Percentiles rank a stretch among this genome's conserved stretches.
These are phyloP conservation scores for Trimorus sp. DNA, from an alignment of 2,888 invertebrate genomes.

Conservation along the genomic window DNA sequence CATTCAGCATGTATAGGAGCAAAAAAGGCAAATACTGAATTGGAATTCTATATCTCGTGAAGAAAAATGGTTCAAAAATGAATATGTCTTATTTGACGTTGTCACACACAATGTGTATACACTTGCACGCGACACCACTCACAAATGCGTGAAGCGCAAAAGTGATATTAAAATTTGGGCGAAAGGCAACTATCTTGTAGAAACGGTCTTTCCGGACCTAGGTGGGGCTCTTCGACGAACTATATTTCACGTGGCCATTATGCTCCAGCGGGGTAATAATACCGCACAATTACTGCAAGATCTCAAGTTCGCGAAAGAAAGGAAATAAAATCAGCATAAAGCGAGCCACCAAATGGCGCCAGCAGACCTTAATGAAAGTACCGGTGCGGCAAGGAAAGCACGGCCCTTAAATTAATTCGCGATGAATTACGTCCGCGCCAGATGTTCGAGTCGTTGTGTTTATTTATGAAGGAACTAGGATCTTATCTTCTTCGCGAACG, in stretches of 20 bases:
- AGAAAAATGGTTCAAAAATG: too few relatives aligned
- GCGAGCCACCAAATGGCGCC: slow-evolving; percentile 80
- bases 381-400: slow-evolving; percentile 74
- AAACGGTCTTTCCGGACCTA: slow-evolving; percentile 69
- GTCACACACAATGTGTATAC: too few relatives aligned
- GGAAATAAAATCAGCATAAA: slow-evolving; percentile 82
- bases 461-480: slow-evolving; percentile 81
- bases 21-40: too few relatives aligned
- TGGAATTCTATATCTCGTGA: too few relatives aligned
- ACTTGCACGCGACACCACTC: too few relatives aligned
- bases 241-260: slow-evolving; percentile 78
- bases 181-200: slow-evolving; percentile 61
- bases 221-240: slow-evolving; percentile 75
- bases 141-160: too few relatives aligned
- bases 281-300: slow-evolving; percentile 80
- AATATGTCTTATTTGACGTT: too few relatives aligned
- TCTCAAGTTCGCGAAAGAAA: slow-evolving; percentile 80
- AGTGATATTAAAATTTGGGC: too few relatives aligned
- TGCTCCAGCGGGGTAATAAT: slow-evolving; percentile 76
- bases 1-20: too few relatives aligned
- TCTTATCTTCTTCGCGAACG: slow-evolving; percentile 69
- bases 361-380: slow-evolving; percentile 81
- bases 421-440: slow-evolving; percentile 82
- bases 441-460: slow-evolving; percentile 81
- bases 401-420: slow-evolving; percentile 81